A percentile compares a stretch with the other conserved stretches of the same genome.
These are phyloP conservation scores for Megaceryle maxima DNA, from an alignment of 2,113 vertebrate species.

Conservation along the genomic window DNA sequence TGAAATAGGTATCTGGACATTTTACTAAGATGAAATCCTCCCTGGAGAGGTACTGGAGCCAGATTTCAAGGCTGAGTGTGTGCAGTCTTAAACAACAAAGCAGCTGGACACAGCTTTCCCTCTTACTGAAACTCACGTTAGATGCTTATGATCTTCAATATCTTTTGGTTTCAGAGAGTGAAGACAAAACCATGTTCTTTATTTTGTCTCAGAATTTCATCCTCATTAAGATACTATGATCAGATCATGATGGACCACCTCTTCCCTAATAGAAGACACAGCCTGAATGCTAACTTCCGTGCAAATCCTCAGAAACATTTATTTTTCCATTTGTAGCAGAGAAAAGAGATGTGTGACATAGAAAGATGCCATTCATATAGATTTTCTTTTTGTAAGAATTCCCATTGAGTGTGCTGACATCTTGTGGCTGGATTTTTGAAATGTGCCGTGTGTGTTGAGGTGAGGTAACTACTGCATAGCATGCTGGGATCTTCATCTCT, in stretches of 20 bases:
- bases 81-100: background rate
- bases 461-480: background rate
- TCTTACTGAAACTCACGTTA: background rate
- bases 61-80: background rate
- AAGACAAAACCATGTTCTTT: background rate
- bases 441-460: background rate
- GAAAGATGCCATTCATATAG: background rate
- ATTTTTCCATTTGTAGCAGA: background rate
- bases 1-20: background rate
- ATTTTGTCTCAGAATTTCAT: background rate
- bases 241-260: background rate
- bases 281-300: background rate
- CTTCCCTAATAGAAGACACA: background rate
- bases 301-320: background rate
- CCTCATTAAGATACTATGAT: background rate
- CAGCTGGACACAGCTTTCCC: background rate
- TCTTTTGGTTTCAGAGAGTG: background rate
- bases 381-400: background rate
- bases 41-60: background rate
- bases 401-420: slow-evolving; percentile 63
- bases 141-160: background rate
- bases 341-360: background rate
- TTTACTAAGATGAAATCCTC: background rate
- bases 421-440: slow-evolving; percentile 55
- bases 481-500: background rate